phyloP scores from a whole-genome alignment of 2,888 invertebrate genomes.

The Peribatodes rhomboidaria region DNA sequence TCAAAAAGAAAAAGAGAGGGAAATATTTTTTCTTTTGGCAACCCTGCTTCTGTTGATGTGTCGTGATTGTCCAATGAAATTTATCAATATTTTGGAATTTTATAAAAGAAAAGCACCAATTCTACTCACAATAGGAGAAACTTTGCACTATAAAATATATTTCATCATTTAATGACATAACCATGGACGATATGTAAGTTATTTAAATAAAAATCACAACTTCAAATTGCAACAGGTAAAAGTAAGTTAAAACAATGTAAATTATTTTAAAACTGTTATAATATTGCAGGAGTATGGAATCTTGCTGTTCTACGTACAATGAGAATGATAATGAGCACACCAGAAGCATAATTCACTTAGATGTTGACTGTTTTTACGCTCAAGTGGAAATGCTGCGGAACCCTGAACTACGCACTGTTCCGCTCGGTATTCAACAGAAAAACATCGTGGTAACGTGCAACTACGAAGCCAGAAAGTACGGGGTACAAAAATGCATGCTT shows the following conservation, averaged over 20 bases:
- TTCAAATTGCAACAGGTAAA: slow-evolving; percentile 77
- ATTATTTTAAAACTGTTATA: slow-evolving; percentile 70
- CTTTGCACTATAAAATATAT: slow-evolving; percentile 67
- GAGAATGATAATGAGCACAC: slow-evolving; percentile 84
- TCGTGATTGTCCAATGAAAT: slow-evolving; percentile 82
- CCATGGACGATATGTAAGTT: slow-evolving; percentile 80
- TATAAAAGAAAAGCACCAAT: slow-evolving; percentile 79
- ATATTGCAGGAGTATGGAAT: slow-evolving; percentile 81
- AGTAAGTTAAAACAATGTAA: slow-evolving; percentile 76
- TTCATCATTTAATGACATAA: slow-evolving; percentile 70
- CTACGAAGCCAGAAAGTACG: slow-evolving; percentile 91
- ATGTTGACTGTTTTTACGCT: slow-evolving; percentile 94
- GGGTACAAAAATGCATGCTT: slow-evolving; percentile 92
- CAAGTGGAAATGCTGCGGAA: slow-evolving; percentile 93
- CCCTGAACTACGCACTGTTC: slow-evolving; percentile 88
- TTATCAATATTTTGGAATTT: slow-evolving; percentile 83
- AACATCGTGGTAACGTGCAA: slow-evolving; percentile 94
- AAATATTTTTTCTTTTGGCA: slow-evolving; percentile 62
- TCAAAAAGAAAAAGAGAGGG: slow-evolving; percentile 45
- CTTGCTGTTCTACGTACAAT: slow-evolving; percentile 75
- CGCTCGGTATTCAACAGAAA: slow-evolving; percentile 94
- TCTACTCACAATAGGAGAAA: slow-evolving; percentile 64
- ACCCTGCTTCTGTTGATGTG: slow-evolving; percentile 83
- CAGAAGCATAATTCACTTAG: slow-evolving; percentile 92
- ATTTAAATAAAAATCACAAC: slow-evolving; percentile 57